phyloP scores from a whole-genome alignment of 2,113 vertebrate species.

The Riparia riparia region DNA sequence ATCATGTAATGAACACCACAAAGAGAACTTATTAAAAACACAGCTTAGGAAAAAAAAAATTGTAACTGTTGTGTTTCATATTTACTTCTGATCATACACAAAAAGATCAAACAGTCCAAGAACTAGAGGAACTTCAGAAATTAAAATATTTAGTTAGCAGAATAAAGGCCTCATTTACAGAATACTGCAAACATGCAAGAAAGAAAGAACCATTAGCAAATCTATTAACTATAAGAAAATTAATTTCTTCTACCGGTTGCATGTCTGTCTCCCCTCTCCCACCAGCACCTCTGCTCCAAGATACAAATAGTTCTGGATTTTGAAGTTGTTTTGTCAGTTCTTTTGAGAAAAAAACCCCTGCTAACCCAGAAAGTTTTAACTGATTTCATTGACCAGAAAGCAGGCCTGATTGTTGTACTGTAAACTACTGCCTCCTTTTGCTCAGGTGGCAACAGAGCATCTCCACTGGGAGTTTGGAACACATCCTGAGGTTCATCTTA shows the following conservation, averaged over 20 bases:
- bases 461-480: not conserved
- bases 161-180: not conserved
- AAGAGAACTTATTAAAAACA: not conserved
- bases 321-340: not conserved
- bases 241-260: not conserved
- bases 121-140: not conserved
- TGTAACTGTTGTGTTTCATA: not conserved
- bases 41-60: not conserved
- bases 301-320: not conserved
- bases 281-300: not conserved
- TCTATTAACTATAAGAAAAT: not conserved
- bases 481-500: rapidly evolving
- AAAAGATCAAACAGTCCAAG: not conserved
- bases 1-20: not conserved
- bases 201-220: not conserved
- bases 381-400: not conserved
- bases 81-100: not conserved
- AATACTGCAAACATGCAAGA: not conserved
- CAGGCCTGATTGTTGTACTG: not conserved
- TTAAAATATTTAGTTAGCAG: not conserved
- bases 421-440: not conserved
- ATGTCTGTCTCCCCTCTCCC: not conserved
- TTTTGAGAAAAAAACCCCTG: not conserved
- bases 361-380: not conserved
- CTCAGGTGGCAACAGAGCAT: not conserved